A percentile compares a stretch with the other conserved stretches of the same genome.
Conservation (phyloP, 1,140 invertebrate species). For the Ceratosolen solmsi region DNA sequence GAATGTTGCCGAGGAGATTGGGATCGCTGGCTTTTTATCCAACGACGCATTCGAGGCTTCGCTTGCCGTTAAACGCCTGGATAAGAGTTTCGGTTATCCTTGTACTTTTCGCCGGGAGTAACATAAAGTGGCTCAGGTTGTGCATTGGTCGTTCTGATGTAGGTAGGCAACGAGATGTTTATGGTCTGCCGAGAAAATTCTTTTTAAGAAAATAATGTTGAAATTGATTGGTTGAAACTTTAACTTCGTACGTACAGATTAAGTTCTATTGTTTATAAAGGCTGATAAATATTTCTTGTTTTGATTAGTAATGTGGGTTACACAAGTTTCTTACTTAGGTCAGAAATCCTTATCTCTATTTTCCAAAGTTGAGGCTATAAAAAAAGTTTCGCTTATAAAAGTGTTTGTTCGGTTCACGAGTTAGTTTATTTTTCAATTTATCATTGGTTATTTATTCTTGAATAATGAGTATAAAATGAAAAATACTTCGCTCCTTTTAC, state of each 20-base stretch:
- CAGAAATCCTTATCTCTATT: background rate
- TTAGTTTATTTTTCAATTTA: background rate
- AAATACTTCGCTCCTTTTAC: background rate
- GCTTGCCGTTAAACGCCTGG: background rate
- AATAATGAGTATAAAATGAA: background rate
- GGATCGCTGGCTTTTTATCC: background rate
- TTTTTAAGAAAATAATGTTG: background rate
- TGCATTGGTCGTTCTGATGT: background rate
- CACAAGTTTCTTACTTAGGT: background rate
- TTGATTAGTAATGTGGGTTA: conserved; percentile 16
- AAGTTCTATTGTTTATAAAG: conserved; percentile 11
- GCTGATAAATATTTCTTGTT: conserved; percentile 2
- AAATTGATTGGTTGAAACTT: background rate
- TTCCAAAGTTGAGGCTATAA: conserved; percentile 14
- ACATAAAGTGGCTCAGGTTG: background rate
- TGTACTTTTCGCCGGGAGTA: background rate
- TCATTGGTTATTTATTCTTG: background rate
- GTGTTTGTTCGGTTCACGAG: background rate
- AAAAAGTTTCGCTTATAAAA: conserved; percentile 18
- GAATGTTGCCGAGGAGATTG: conserved; percentile 37
- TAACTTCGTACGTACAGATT: background rate
- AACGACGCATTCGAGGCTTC: background rate
- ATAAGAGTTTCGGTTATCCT: background rate
- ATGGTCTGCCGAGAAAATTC: background rate
- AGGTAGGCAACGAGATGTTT: background rate